Evolutionary conservation across 2,797 vertebrate genomes (phyloP).

Genomic region (Strix occidentalis): DNA sequence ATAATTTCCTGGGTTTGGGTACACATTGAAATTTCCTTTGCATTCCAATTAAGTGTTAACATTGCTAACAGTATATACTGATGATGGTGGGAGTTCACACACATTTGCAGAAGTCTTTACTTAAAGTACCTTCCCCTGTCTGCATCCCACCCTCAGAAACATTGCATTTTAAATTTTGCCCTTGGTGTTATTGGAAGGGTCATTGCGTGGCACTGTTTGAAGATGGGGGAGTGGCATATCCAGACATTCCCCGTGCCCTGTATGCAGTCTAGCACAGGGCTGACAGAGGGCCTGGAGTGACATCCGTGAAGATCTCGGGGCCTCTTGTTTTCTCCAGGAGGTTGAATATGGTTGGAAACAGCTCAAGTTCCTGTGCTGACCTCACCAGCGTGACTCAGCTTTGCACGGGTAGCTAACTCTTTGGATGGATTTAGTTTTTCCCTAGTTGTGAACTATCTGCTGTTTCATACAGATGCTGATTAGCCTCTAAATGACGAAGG

Average conservation of each 20-base stretch:
- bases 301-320: background rate
- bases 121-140: background rate
- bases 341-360: background rate
- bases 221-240: no score
- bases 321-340: background rate
- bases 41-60: background rate
- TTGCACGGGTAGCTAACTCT: background rate
- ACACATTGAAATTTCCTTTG: background rate
- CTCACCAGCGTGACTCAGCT: background rate
- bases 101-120: background rate
- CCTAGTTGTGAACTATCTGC: background rate
- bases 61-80: background rate
- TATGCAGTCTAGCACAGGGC: background rate
- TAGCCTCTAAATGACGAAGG: background rate
- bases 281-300: background rate
- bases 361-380: background rate
- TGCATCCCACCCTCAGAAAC: background rate
- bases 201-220: background rate
- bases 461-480: background rate
- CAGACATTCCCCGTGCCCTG: accelerated
- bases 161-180: background rate
- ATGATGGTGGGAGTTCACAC: background rate
- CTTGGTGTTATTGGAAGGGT: background rate
- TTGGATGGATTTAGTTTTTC: background rate
- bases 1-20: background rate